Percentiles rank a stretch among this genome's conserved stretches.
phyloP scores from a whole-genome alignment of 2,113 vertebrate genomes.

The Takifugu bimaculatus region DNA sequence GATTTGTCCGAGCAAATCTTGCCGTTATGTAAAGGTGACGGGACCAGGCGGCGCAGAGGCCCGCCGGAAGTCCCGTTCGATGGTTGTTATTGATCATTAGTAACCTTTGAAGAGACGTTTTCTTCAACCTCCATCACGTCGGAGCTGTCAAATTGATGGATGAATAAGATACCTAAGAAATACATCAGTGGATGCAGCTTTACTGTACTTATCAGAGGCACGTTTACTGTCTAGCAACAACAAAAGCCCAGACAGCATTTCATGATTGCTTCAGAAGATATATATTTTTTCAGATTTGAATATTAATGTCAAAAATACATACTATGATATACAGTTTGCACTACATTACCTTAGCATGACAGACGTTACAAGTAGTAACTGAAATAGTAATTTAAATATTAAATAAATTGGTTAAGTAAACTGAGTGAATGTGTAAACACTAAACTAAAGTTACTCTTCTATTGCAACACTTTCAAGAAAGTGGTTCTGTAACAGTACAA shows the following conservation, averaged over 20 bases:
- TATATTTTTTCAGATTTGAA: constrained; percentile 95
- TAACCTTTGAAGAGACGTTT: neutral
- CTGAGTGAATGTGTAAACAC: constrained; percentile 93
- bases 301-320: constrained; percentile 99
- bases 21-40: no score
- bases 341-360: constrained; percentile 96
- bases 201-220: neutral
- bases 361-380: constrained; percentile 94
- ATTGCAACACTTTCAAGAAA: constrained; percentile 97
- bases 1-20: constrained; percentile 29
- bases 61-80: neutral
- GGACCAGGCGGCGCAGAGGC: neutral
- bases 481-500: constrained; percentile 96
- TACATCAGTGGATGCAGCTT: neutral
- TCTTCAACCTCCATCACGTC: neutral
- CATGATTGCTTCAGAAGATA: constrained; percentile 77
- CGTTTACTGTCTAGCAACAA: constrained; percentile 13
- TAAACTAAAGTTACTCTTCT: constrained; percentile 91
- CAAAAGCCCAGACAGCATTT: constrained; percentile 38
- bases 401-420: constrained; percentile 86
- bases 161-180: neutral
- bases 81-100: neutral
- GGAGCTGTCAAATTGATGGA: neutral
- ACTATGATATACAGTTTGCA: constrained; percentile 98
- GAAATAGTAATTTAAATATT: constrained; percentile 99